These are phyloP conservation scores for Microcebus ravelobensis DNA, from an alignment of 2,113 vertebrate genomes.

Conservation along the genomic window DNA sequence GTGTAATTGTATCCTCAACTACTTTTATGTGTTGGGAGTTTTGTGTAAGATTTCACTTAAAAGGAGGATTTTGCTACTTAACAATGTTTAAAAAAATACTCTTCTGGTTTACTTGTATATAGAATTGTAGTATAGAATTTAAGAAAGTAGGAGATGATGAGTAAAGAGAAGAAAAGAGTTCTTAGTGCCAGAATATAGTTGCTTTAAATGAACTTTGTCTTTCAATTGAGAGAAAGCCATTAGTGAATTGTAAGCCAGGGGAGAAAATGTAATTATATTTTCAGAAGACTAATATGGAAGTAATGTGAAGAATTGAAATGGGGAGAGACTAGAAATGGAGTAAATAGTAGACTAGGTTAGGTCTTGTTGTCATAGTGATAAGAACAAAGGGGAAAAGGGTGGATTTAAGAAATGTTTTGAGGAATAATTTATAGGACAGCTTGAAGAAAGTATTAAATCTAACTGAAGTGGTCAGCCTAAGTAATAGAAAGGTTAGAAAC, in stretches of 20 bases:
- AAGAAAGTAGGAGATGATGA: background rate
- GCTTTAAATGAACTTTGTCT: background rate
- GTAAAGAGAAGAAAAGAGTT: background rate
- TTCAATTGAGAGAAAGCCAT: background rate
- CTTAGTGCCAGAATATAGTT: background rate
- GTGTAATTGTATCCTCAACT: background rate
- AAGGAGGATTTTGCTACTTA: slow-evolving; percentile 25
- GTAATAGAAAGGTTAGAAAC: background rate
- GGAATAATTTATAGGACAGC: background rate
- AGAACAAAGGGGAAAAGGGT: background rate
- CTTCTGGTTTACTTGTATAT: background rate
- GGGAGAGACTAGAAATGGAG: background rate
- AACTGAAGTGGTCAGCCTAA: background rate
- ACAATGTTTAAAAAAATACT: background rate
- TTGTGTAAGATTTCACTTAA: background rate
- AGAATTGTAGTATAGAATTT: background rate
- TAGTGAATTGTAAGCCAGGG: background rate
- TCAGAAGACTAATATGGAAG: background rate
- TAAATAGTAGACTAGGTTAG: background rate
- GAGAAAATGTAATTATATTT: background rate
- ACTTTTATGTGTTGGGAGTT: background rate
- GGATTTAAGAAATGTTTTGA: background rate
- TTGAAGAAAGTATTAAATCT: slow-evolving; percentile 16
- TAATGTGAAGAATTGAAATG: background rate
- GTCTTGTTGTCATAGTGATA: background rate